Conservation (phyloP, 2,113 vertebrate species). For the Indicator indicator region DNA sequence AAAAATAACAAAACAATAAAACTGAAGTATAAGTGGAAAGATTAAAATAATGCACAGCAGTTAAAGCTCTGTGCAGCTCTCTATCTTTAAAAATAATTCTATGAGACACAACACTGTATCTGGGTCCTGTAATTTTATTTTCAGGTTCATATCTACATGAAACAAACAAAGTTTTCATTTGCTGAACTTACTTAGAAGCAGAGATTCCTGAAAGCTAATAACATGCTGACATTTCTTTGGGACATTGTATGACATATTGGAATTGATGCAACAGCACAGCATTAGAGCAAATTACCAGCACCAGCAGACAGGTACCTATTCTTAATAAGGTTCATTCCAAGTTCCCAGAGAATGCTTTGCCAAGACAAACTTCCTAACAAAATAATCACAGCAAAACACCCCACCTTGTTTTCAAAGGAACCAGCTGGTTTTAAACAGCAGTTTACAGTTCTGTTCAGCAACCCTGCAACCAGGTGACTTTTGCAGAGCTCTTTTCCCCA, state of each 20-base stretch:
- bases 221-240: not conserved
- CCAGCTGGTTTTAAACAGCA: not conserved
- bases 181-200: not conserved
- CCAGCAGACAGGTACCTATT: constrained; percentile 27
- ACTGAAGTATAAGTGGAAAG: not conserved
- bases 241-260: not conserved
- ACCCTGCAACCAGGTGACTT: not conserved
- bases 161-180: not conserved
- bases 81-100: not conserved
- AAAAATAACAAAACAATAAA: not conserved
- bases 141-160: not conserved
- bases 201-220: not conserved
- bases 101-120: not conserved
- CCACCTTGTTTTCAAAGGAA: constrained; percentile 20
- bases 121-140: not conserved
- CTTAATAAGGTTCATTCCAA: constrained; percentile 39
- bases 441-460: not conserved
- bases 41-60: not conserved
- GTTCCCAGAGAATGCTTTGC: constrained; percentile 50
- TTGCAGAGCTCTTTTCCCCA: not conserved
- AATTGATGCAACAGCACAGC: not conserved
- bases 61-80: not conserved
- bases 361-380: constrained; percentile 75
- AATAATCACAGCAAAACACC: constrained; percentile 36
- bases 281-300: not conserved